Evolutionary conservation across 2,113 vertebrate genomes (phyloP).

Genomic region (Maylandia zebra): DNA sequence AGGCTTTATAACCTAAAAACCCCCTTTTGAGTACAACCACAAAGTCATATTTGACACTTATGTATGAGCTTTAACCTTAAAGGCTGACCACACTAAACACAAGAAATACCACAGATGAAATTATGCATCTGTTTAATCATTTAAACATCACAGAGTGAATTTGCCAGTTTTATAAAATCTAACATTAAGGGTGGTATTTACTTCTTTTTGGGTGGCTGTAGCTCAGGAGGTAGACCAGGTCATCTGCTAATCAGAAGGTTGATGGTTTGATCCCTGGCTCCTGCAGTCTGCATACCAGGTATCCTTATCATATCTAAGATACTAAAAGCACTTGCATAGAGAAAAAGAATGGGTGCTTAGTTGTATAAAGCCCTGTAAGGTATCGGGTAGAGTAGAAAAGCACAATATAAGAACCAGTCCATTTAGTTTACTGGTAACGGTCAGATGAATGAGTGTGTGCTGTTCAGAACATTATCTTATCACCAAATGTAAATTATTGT

Average conservation of each 20-base stretch:
- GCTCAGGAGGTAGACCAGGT: background rate
- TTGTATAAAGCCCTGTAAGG: background rate
- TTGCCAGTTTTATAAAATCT: background rate
- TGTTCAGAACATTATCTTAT: background rate
- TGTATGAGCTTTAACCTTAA: background rate
- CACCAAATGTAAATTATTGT: background rate
- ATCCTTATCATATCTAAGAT: background rate
- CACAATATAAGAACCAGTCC: background rate
- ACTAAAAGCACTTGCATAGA: background rate
- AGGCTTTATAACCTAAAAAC: too few relatives aligned
- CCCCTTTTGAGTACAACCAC: background rate
- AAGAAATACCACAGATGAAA: background rate
- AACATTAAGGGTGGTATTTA: background rate
- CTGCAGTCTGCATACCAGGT: background rate
- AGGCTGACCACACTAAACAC: background rate
- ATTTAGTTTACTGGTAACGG: background rate
- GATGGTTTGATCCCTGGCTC: background rate
- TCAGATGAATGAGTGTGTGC: background rate
- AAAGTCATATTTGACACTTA: background rate
- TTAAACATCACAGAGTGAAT: background rate
- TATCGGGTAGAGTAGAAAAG: background rate
- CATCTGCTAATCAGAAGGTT: background rate
- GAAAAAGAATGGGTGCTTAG: background rate
- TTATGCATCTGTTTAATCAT: background rate
- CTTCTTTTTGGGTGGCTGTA: background rate